Conservation (phyloP, 2,888 invertebrate species). For the Cheilosia scutellata region DNA sequence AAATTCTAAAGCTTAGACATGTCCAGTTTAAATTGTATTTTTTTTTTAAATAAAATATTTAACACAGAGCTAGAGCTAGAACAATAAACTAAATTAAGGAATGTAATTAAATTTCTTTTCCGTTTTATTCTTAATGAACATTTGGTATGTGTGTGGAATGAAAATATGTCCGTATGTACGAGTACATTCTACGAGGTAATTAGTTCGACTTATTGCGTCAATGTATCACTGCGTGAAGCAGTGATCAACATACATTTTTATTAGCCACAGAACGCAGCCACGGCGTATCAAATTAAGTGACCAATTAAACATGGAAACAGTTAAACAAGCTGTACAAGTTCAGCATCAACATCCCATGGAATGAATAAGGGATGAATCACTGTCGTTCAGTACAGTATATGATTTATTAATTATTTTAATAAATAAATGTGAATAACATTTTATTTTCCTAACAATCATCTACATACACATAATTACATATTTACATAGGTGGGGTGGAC, state of each 20-base stretch:
- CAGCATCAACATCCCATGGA: too few relatives aligned
- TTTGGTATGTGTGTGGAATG: not conserved
- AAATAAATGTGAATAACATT: too few relatives aligned
- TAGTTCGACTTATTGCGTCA: constrained; percentile 39
- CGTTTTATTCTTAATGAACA: constrained; percentile 29
- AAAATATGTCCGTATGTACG: not conserved
- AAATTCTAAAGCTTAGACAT: not conserved
- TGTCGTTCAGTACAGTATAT: too few relatives aligned
- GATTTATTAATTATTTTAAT: too few relatives aligned
- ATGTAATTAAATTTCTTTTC: constrained; percentile 40
- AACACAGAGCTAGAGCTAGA: constrained; percentile 20
- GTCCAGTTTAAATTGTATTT: not conserved
- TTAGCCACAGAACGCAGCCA: constrained; percentile 7
- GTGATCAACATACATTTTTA: constrained; percentile 26
- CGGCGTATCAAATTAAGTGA: constrained; percentile 7
- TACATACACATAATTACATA: too few relatives aligned
- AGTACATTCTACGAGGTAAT: constrained; percentile 9
- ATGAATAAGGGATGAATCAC: too few relatives aligned
- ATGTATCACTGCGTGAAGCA: constrained; percentile 35
- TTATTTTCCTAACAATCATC: too few relatives aligned
- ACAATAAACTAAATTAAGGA: constrained; percentile 8
- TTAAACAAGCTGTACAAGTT: not conserved
- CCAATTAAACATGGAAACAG: constrained; percentile 26
- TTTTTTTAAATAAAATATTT: not conserved
- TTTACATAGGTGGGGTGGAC: too few relatives aligned